These are phyloP conservation scores for Knipowitschia caucasica DNA, from an alignment of 2,797 vertebrate species.

Conservation along the genomic window DNA sequence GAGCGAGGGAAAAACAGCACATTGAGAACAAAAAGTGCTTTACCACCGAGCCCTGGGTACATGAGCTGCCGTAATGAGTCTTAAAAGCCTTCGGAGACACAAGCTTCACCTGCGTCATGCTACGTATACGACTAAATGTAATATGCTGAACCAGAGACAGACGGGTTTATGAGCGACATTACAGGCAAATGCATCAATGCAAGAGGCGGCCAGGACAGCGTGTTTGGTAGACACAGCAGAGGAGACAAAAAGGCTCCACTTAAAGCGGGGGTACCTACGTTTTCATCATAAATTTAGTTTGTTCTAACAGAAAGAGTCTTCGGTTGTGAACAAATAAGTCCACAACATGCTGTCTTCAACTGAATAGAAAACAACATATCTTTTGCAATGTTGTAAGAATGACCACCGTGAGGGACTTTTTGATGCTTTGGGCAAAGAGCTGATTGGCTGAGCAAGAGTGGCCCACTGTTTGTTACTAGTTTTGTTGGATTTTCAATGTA, in stretches of 20 bases:
- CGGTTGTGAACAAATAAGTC: too few relatives aligned
- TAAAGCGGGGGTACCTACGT: too few relatives aligned
- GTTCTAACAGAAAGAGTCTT: too few relatives aligned
- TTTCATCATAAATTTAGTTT: too few relatives aligned
- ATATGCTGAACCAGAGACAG: slow-evolving; percentile 15
- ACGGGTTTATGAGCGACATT: background rate
- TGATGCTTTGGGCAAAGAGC: too few relatives aligned
- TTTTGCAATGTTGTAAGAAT: too few relatives aligned
- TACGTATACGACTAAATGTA: slow-evolving; percentile 18
- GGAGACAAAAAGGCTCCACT: background rate
- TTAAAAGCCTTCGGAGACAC: background rate
- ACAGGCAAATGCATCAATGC: background rate
- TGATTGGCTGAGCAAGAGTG: too few relatives aligned
- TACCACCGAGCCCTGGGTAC: slow-evolving; percentile 6
- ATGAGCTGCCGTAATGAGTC: slow-evolving; percentile 13
- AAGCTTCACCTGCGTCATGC: slow-evolving; percentile 26
- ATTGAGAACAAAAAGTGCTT: slow-evolving; percentile 40
- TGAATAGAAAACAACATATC: too few relatives aligned
- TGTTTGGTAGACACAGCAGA: background rate
- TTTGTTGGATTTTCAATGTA: too few relatives aligned
- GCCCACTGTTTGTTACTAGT: too few relatives aligned
- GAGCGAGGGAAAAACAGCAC: slow-evolving; percentile 35
- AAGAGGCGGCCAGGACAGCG: background rate
- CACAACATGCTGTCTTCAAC: too few relatives aligned
- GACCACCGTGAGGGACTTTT: too few relatives aligned